Evolutionary conservation across 2,797 vertebrate species (phyloP).

Genomic region (Rhinatrema bivittatum): DNA sequence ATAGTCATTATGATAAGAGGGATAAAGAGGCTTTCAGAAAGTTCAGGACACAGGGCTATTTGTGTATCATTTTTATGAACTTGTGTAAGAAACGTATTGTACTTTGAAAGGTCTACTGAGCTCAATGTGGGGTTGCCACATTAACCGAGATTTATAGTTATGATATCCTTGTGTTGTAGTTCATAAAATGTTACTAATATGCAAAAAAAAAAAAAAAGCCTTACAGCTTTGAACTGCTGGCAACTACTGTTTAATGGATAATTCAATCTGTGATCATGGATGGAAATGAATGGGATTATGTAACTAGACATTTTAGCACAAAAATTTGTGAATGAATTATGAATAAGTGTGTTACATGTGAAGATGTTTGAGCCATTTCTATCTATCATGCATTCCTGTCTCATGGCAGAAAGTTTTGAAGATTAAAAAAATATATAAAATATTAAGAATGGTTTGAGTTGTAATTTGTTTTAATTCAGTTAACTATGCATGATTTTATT

Average conservation of each 20-base stretch:
- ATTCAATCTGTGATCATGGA: slow-evolving; percentile 64
- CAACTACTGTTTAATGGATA: slow-evolving; percentile 63
- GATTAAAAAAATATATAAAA: slow-evolving; percentile 67
- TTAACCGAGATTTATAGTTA: slow-evolving; percentile 48
- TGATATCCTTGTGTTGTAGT: slow-evolving; percentile 49
- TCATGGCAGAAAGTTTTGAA: slow-evolving; percentile 83
- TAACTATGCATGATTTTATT: background rate
- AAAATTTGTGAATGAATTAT: slow-evolving; percentile 69
- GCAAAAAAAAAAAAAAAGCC: slow-evolving; percentile 64
- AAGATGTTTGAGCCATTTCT: slow-evolving; percentile 94
- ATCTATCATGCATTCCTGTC: slow-evolving; percentile 96
- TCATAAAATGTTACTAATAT: slow-evolving; percentile 55
- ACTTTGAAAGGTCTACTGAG: slow-evolving; percentile 30
- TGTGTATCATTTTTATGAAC: slow-evolving; percentile 26
- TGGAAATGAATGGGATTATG: slow-evolving; percentile 58
- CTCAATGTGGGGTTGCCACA: slow-evolving; percentile 53
- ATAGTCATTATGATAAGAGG: slow-evolving; percentile 13
- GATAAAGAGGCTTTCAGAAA: slow-evolving; percentile 22
- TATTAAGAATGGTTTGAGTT: slow-evolving; percentile 44
- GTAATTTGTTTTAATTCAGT: slow-evolving; percentile 21
- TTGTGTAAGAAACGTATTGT: slow-evolving; percentile 28
- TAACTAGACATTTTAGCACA: slow-evolving; percentile 62
- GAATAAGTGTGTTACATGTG: slow-evolving; percentile 76
- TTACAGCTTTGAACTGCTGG: slow-evolving; percentile 56
- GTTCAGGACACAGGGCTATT: slow-evolving; percentile 21